phyloP scores from a whole-genome alignment of 2,113 vertebrate species.

The Phasianus colchicus region DNA sequence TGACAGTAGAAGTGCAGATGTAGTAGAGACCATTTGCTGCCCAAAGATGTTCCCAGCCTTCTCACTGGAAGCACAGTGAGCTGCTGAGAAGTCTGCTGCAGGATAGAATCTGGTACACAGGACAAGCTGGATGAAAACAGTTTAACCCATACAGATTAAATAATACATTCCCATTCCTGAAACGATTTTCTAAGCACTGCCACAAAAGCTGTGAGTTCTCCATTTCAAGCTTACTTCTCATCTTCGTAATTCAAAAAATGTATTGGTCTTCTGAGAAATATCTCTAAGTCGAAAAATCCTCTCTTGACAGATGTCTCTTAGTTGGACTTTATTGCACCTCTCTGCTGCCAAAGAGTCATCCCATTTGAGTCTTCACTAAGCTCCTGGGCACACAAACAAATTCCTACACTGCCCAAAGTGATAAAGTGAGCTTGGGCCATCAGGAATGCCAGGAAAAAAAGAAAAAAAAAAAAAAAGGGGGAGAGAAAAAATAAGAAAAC shows the following conservation, averaged over 20 bases:
- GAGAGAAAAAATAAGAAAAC: neutral
- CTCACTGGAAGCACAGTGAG: fast-evolving
- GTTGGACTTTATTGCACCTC: neutral
- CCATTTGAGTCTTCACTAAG: neutral
- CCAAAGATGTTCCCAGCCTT: neutral
- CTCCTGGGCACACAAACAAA: neutral
- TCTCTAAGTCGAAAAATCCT: neutral
- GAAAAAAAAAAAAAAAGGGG: neutral
- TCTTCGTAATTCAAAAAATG: neutral
- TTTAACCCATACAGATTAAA: neutral
- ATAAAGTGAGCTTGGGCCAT: neutral
- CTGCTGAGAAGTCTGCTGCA: neutral
- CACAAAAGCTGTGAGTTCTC: neutral
- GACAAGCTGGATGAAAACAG: neutral
- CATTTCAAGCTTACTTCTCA: neutral
- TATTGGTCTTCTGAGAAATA: neutral
- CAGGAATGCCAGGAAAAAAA: neutral
- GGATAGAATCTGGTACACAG: fast-evolving
- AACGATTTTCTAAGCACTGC: fast-evolving
- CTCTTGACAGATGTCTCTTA: neutral
- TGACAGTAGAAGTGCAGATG: neutral
- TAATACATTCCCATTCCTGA: neutral
- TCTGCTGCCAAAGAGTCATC: neutral
- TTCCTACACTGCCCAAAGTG: neutral
- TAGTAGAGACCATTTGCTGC: neutral